Evolutionary conservation across 2,888 invertebrate species (phyloP), one percentile per base, ranked within the genome.

Genomic region (Polyploca ridens): DNA sequence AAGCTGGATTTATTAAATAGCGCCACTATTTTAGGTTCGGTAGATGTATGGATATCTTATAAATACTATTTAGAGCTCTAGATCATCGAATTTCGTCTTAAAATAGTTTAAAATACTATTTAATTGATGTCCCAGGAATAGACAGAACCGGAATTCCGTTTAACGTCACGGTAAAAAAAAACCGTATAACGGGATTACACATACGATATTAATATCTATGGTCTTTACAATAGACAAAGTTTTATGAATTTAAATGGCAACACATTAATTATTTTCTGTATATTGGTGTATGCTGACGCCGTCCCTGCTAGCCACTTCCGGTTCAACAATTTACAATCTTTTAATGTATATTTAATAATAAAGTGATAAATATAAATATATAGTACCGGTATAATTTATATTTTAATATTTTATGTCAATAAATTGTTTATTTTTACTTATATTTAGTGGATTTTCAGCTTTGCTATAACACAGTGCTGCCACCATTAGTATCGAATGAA

Each of bases 281-380:
- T 74, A 74, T 90, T 94, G 93, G 93, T 87, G 87, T 75, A 69
- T 91, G 92, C 92, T 94, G 93, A 94, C 93, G 93, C 93, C 89
- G 83, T 81, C 85, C 75, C 77, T 83, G 70, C 74, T 75, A 71
- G 70, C 68, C 59, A 75, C 73, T 82, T 91, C 93, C 91, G 90
- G 81, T 75, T 60, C 19, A 35, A 64, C 66, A 66, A 38, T 77
- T 78, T 66, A 63, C 16, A n/a, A 58, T 68, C 69, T 79, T 72
- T 69, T 76, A 44, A n/a, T 11, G 7, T 49, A 3, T 38, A 63
- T 63, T 63, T 33, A n/a, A 3, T 19, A 69, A 65, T 71, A 61
- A n/a, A 64, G 3, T 38, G 3, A n/a, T 19, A 38, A 46, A 27
- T 63, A 58, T 16, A 49, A 13, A 14, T 33, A 62, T 33, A 6